These are phyloP conservation scores for Gila robusta DNA, from an alignment of 2,797 vertebrate species.

Conservation along the genomic window DNA sequence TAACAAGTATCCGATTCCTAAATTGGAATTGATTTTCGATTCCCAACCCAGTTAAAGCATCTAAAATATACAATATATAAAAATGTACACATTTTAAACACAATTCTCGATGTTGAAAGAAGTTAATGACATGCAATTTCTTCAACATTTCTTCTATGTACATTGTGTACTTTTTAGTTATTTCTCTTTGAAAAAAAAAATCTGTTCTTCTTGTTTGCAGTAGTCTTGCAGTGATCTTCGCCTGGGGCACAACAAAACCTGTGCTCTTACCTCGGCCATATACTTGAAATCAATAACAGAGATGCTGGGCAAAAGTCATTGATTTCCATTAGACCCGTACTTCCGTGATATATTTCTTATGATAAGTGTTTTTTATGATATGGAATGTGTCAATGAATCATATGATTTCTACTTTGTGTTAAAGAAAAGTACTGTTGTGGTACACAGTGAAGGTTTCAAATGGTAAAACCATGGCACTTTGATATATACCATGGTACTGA, in stretches of 20 bases:
- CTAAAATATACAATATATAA: background rate
- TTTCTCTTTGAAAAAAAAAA: background rate
- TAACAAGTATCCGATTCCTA: background rate
- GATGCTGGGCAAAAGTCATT: constrained; percentile 22
- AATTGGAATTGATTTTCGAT: background rate
- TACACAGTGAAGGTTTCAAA: background rate
- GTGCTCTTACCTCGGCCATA: constrained; percentile 24
- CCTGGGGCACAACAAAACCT: constrained; percentile 10
- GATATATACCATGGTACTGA: too few relatives aligned
- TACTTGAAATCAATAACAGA: constrained; percentile 37
- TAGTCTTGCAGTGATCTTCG: background rate
- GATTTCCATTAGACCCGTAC: constrained; percentile 40
- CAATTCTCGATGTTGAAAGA: background rate
- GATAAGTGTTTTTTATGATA: constrained; percentile 11
- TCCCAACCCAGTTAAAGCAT: background rate
- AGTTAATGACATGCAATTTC: background rate
- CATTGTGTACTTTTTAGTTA: background rate
- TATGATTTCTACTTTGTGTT: background rate
- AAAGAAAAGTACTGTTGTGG: background rate
- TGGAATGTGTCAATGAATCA: constrained; percentile 5
- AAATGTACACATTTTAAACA: background rate
- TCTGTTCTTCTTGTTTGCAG: background rate
- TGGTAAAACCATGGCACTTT: background rate
- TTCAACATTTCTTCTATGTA: background rate
- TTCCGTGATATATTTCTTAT: constrained; percentile 30